Evolutionary conservation across 2,888 invertebrate species (phyloP).

Genomic region (Bhutanitis thaidina): DNA sequence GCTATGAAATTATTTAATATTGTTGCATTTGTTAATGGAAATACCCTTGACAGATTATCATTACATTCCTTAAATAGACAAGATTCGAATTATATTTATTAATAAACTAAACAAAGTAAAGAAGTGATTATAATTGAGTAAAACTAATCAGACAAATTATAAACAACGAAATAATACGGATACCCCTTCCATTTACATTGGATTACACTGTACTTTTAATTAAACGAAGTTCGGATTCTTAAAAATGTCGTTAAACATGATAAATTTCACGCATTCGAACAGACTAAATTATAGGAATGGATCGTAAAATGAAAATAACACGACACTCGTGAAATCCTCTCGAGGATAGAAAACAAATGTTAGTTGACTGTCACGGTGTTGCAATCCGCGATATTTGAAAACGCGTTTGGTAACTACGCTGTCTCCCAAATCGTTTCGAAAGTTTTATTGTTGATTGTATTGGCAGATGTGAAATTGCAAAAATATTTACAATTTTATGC

Average conservation of each 20-base stretch:
- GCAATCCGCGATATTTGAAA: conserved; percentile 13
- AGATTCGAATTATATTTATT: too few species aligned
- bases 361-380: conserved; percentile 23
- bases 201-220: too few species aligned
- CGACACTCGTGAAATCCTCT: conserved; percentile 24
- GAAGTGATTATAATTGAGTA: too few species aligned
- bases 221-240: too few species aligned
- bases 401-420: conserved; percentile 9
- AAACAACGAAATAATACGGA: too few species aligned
- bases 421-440: conserved; percentile 2
- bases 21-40: too few species aligned
- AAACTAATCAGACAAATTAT: too few species aligned
- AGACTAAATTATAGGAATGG: conserved; percentile 18
- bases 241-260: not conserved
- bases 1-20: too few species aligned
- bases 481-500: not conserved
- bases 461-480: not conserved
- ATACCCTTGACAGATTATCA: too few species aligned
- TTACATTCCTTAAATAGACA: too few species aligned
- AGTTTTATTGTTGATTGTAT: conserved; percentile 16
- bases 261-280: not conserved
- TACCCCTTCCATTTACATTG: too few species aligned
- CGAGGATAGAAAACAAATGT: conserved; percentile 28
- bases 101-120: too few species aligned
- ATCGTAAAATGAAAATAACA: conserved; percentile 24